Conservation (phyloP, 2,888 invertebrate species). For the Meloe dianella region DNA sequence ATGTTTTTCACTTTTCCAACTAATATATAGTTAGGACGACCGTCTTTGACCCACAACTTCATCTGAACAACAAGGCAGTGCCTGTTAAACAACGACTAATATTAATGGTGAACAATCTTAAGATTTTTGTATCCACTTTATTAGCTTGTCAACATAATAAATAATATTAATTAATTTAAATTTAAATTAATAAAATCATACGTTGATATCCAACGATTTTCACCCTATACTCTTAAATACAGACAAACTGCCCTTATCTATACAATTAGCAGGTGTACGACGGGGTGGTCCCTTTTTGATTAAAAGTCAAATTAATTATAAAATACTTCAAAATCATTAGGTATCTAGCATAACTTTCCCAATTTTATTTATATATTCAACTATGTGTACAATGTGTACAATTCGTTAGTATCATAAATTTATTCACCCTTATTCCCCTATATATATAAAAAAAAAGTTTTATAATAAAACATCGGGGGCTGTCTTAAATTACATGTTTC, state of each 20-base stretch:
- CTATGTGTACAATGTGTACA: background rate
- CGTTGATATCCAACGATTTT: too few relatives aligned
- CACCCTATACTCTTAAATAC: too few relatives aligned
- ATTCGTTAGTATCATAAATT: conserved; percentile 34
- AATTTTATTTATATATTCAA: background rate
- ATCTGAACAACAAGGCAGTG: conserved; percentile 22
- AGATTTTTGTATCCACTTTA: conserved; percentile 39
- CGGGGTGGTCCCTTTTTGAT: too few relatives aligned
- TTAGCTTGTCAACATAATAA: conserved; percentile 35
- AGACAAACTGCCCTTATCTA: too few relatives aligned
- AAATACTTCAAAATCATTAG: background rate
- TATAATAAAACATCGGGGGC: background rate
- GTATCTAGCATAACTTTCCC: background rate
- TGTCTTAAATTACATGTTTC: conserved; percentile 41
- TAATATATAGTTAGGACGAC: conserved; percentile 20
- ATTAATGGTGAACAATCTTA: conserved; percentile 33
- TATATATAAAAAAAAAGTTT: conserved; percentile 37
- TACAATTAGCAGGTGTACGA: too few relatives aligned
- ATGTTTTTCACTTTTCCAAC: conserved; percentile 16
- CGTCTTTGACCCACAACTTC: conserved; percentile 26
- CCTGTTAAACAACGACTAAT: conserved; percentile 26
- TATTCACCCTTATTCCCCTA: conserved; percentile 42
- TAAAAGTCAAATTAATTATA: background rate
- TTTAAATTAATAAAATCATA: background rate
- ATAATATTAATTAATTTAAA: conserved; percentile 36